phyloP scores from a whole-genome alignment of 2,113 vertebrate genomes.

The Laterallus jamaicensis region DNA sequence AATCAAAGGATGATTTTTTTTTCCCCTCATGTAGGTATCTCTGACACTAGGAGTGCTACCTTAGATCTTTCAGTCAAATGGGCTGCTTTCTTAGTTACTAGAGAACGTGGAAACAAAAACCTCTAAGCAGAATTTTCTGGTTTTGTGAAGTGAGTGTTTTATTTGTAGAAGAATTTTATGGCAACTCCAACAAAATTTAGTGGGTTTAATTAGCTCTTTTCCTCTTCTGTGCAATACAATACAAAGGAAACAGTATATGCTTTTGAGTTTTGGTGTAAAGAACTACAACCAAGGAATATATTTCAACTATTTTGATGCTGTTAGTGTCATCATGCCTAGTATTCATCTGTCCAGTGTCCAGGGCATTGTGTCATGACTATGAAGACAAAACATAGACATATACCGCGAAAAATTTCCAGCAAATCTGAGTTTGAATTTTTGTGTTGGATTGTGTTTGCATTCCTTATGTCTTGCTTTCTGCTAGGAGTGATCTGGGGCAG shows the following conservation, averaged over 20 bases:
- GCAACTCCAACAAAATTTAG: not conserved
- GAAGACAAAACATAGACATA: not conserved
- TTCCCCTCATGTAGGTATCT: not conserved
- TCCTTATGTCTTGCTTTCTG: not conserved
- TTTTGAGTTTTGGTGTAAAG: not conserved
- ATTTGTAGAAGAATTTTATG: not conserved
- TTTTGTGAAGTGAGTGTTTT: not conserved
- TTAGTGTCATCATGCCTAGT: not conserved
- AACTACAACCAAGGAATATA: not conserved
- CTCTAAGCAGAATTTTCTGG: not conserved
- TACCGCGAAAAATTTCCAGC: not conserved
- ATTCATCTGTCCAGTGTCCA: not conserved
- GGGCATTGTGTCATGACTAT: not conserved
- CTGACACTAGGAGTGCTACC: not conserved
- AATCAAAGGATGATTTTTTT: not conserved
- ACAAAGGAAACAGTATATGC: not conserved
- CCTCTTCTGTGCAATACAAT: not conserved
- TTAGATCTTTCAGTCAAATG: not conserved
- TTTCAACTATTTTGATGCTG: not conserved
- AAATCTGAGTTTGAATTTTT: not conserved
- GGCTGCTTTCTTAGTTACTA: not conserved
- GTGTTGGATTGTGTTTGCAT: not conserved
- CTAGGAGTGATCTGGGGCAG: not conserved
- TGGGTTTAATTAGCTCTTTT: not conserved
- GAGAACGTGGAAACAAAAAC: not conserved